Evolutionary conservation across 1,140 invertebrate species (phyloP).

Genomic region (Drosophila lowei): DNA sequence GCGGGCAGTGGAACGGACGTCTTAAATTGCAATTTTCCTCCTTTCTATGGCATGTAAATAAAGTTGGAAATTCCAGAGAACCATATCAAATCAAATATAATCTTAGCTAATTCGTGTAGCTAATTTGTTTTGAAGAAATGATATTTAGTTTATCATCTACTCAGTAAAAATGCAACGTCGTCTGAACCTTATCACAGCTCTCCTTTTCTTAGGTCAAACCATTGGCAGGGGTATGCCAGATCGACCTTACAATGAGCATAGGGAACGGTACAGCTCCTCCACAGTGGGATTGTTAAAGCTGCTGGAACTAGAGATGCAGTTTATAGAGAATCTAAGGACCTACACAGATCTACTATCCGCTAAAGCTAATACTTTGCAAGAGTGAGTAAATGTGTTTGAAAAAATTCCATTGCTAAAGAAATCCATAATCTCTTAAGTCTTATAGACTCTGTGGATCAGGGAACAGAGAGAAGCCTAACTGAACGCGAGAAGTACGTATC

Average conservation of each 20-base stretch:
- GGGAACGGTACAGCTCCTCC: conserved; percentile 7
- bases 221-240: too few species aligned
- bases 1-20: background rate
- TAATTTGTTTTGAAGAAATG: background rate
- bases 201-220: too few species aligned
- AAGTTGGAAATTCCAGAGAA: background rate
- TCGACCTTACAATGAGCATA: background rate
- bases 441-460: conserved; percentile 10
- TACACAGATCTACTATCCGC: conserved; percentile 27
- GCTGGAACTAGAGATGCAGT: conserved; percentile 14
- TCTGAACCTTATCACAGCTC: too few species aligned
- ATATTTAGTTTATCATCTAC: too few species aligned
- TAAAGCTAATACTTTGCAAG: conserved; percentile 18
- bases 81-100: conserved; percentile 8
- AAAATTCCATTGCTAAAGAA: rapidly evolving
- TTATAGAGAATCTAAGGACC: background rate
- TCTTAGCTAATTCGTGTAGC: too few species aligned
- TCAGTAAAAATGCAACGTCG: conserved; percentile 23
- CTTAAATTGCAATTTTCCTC: background rate
- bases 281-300: conserved; percentile 5
- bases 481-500: conserved; percentile 39
- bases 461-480: background rate
- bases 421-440: background rate
- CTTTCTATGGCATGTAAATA: background rate
- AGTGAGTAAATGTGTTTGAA: conserved; percentile 5